Percentiles rank a stretch among this genome's conserved stretches.
These are phyloP conservation scores for Eilema sororculum DNA, from an alignment of 2,888 invertebrate genomes.

Conservation along the genomic window DNA sequence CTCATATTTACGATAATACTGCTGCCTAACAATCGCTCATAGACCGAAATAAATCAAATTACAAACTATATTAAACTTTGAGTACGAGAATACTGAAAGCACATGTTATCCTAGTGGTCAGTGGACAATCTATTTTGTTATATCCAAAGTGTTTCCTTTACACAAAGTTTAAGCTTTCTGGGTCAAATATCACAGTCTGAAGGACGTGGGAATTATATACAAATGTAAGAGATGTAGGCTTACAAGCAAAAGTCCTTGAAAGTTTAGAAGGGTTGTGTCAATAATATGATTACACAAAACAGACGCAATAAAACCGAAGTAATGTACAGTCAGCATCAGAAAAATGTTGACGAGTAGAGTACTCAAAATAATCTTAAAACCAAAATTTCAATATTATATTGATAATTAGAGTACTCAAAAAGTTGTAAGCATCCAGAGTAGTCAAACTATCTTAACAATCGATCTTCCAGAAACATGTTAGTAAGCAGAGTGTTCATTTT, in stretches of 20 bases:
- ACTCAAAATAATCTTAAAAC: too few relatives aligned
- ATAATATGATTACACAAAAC: slow-evolving; percentile 4
- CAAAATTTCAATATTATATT: too few relatives aligned
- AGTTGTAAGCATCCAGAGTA: too few relatives aligned
- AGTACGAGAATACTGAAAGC: neutral
- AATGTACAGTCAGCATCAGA: too few relatives aligned
- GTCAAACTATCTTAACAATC: too few relatives aligned
- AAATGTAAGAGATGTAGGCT: neutral
- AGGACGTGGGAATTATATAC: neutral
- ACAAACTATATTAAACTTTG: neutral
- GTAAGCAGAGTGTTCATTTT: too few relatives aligned
- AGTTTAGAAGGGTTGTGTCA: slow-evolving; percentile 4
- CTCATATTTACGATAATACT: neutral
- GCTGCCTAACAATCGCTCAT: neutral
- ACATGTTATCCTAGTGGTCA: neutral
- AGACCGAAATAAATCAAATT: neutral
- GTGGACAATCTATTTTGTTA: neutral
- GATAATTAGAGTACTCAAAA: too few relatives aligned
- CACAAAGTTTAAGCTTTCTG: slow-evolving; percentile 23
- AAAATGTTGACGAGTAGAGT: too few relatives aligned
- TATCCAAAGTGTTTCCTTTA: neutral
- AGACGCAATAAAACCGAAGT: neutral
- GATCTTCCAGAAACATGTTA: too few relatives aligned
- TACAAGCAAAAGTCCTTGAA: neutral
- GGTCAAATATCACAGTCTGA: slow-evolving; percentile 15